Percentiles rank a stretch among this genome's conserved stretches.
Evolutionary conservation across 1,140 invertebrate species (phyloP).

Genomic region (Leucophenga varia): DNA sequence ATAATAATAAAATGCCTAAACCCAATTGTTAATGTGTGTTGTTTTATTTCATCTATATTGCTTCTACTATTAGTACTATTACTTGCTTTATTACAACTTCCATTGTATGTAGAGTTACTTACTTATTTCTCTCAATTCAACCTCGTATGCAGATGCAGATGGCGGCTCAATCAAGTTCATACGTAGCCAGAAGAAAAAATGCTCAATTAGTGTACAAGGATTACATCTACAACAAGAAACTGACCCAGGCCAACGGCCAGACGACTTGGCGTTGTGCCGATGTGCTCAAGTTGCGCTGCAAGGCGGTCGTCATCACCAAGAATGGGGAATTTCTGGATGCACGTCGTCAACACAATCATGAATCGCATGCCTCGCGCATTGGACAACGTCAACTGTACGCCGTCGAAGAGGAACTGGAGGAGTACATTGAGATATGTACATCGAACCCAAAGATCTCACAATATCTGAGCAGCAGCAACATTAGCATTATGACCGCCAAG

Average conservation of each 20-base stretch:
- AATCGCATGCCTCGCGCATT: slow-evolving; percentile 30
- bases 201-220: slow-evolving; percentile 42
- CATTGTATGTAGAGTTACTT: too few relatives aligned
- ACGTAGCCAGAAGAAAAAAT: slow-evolving; percentile 49
- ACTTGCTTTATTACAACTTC: too few relatives aligned
- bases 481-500: slow-evolving; percentile 43
- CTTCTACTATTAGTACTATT: too few relatives aligned
- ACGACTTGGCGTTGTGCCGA: slow-evolving; percentile 49
- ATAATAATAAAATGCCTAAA: too few relatives aligned
- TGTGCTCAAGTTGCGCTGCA: slow-evolving; percentile 41
- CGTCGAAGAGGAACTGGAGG: slow-evolving; percentile 40
- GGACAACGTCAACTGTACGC: slow-evolving; percentile 38
- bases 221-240: slow-evolving; percentile 50
- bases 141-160: too few relatives aligned
- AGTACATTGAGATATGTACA: slow-evolving; percentile 45
- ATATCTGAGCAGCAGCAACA: slow-evolving; percentile 39
- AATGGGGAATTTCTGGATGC: slow-evolving; percentile 32
- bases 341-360: slow-evolving; percentile 36
- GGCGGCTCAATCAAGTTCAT: slow-evolving; percentile 46
- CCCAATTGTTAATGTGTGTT: too few relatives aligned
- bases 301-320: slow-evolving; percentile 46
- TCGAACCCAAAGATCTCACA: slow-evolving; percentile 42
- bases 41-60: too few relatives aligned
- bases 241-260: slow-evolving; percentile 48
- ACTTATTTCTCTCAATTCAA: too few relatives aligned